These are phyloP conservation scores for Penaeus indicus DNA, from an alignment of 1,140 invertebrate species.

Conservation along the genomic window DNA sequence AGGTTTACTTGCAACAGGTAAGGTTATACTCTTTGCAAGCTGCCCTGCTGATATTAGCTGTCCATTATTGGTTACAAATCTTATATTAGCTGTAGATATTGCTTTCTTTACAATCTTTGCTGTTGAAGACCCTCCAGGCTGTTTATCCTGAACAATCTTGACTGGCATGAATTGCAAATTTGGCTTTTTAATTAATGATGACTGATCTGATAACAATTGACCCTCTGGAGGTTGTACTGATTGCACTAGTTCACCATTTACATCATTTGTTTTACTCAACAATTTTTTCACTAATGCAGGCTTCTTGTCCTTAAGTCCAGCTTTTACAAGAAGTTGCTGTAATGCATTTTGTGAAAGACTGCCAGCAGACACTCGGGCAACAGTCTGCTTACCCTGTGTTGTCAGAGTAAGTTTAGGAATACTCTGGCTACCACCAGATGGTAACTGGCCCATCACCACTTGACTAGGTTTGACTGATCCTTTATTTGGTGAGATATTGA, in stretches of 20 bases:
- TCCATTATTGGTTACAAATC: slow-evolving; percentile 43
- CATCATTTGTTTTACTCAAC: not conserved
- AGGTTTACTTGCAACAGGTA: not conserved
- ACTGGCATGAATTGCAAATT: slow-evolving; percentile 37
- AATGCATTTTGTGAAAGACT: slow-evolving; percentile 37
- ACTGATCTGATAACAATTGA: slow-evolving; percentile 5
- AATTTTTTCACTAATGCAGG: slow-evolving; percentile 11
- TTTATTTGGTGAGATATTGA: slow-evolving; percentile 38
- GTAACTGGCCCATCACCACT: not conserved
- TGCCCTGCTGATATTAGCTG: slow-evolving; percentile 48
- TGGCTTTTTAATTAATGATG: slow-evolving; percentile 5
- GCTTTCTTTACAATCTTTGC: not conserved
- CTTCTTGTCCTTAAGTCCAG: slow-evolving; percentile 17
- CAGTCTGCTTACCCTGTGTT: slow-evolving; percentile 8
- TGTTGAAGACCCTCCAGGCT: not conserved
- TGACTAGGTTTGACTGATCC: not conserved
- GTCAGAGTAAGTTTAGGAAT: not conserved
- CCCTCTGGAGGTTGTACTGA: not conserved
- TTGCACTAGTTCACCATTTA: not conserved
- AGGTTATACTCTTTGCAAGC: slow-evolving; percentile 11
- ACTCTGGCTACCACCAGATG: slow-evolving; percentile 21
- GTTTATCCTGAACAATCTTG: slow-evolving; percentile 19
- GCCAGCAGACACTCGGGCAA: slow-evolving; percentile 15
- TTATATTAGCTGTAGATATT: slow-evolving; percentile 37
- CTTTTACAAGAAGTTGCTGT: slow-evolving; percentile 29